Evolutionary conservation across 2,113 vertebrate genomes (phyloP), one percentile per base, ranked within the genome.

Genomic region (Papio anubis): DNA sequence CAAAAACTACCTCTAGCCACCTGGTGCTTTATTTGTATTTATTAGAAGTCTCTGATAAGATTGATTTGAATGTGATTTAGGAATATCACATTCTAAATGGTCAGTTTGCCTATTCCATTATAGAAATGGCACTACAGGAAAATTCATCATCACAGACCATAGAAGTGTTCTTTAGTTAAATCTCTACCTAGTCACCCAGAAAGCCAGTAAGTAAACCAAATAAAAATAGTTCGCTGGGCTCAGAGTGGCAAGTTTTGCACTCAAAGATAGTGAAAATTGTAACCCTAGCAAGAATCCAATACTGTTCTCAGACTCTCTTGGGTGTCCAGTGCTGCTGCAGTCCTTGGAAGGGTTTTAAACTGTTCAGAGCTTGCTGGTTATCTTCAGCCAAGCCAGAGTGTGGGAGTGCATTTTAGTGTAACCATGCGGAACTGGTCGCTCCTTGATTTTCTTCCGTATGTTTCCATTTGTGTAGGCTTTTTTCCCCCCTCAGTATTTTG

Each of bases 401-500:
- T 89, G 96, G 96, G 95, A 82, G 50, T 59, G 52, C 64, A 25
- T 50, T 80, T 93, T 73, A 43, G 88, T 57, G 85, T 18, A 59
- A 79, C 68, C 18, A 88, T 64, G 59, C 38, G 14, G 93, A 64
- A 84, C 92, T 48, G 89, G 85, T 59, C 8, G 8, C 75, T 48
- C 78, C 78, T 59, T 14, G 3, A 8, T 75, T 93, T 91, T 72
- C 88, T 95, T 94, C 75, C 57, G 80, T 64, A 27, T 87, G 95
- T 97, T 97, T 95, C 97, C 75, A 90, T 79, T 96, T 90, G 59
- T n/a, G 92, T 48, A 82, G 32, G 32, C 45, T 50, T 38, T 18
- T 18, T 6, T 23, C 14, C 5, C 23, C 21, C 18, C 50, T 45
- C 89, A 43, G 90, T 76, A 55, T 70, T 92, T 93, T 86, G 80